Evolutionary conservation across 2,888 invertebrate genomes (phyloP).

Genomic region (Nipponacmea schrenckii): DNA sequence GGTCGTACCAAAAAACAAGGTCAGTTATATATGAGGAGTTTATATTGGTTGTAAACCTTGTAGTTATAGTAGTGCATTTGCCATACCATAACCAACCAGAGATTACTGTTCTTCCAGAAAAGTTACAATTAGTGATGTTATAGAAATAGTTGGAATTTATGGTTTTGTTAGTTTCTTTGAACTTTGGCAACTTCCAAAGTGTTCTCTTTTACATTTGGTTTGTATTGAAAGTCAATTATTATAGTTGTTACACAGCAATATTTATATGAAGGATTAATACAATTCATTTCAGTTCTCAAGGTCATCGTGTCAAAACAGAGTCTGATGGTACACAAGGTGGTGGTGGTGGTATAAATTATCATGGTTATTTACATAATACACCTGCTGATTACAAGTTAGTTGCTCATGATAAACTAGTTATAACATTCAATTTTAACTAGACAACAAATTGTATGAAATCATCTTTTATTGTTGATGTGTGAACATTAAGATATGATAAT

Average conservation of each 20-base stretch:
- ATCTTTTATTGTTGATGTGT: too few species aligned
- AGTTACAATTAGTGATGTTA: too few species aligned
- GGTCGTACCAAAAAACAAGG: constrained; percentile 48
- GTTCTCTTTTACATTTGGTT: too few species aligned
- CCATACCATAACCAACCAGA: neutral
- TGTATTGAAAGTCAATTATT: too few species aligned
- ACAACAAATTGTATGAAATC: too few species aligned
- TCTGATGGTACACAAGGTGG: constrained; percentile 60
- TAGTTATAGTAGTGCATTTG: neutral
- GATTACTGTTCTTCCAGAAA: neutral
- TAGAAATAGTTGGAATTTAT: too few species aligned
- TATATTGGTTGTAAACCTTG: neutral
- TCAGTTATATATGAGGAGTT: constrained; percentile 23
- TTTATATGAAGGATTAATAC: too few species aligned
- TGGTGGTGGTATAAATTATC: constrained; percentile 62
- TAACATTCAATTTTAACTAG: too few species aligned
- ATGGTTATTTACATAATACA: constrained; percentile 66
- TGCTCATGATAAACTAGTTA: neutral
- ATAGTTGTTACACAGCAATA: too few species aligned
- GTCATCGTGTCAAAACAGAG: constrained; percentile 57
- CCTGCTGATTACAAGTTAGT: constrained; percentile 66
- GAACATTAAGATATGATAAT: constrained; percentile 1
- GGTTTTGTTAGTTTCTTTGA: too few species aligned
- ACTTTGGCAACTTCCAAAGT: too few species aligned
- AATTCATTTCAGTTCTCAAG: constrained; percentile 55